Conservation (phyloP, 2,113 vertebrate genomes). For the Corydoras maculifer region DNA sequence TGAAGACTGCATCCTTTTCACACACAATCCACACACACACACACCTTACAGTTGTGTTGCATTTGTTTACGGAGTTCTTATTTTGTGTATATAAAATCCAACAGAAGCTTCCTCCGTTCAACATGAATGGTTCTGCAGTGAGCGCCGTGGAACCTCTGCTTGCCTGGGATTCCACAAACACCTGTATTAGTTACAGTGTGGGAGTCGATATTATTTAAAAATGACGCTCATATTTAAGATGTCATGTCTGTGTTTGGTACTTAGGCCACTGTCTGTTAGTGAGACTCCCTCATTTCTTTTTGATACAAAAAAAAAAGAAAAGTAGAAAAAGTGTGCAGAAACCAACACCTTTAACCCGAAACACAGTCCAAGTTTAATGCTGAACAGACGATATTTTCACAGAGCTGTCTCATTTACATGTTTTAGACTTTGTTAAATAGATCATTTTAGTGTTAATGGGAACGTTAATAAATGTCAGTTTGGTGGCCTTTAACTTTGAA, state of each 20-base stretch:
- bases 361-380: conserved; percentile 48
- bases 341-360: conserved; percentile 49
- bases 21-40: conserved; percentile 15
- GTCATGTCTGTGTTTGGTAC: conserved; percentile 47
- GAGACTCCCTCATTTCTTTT: conserved; percentile 43
- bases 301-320: conserved; percentile 35
- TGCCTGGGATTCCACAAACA: conserved; percentile 16
- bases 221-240: conserved; percentile 20
- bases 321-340: conserved; percentile 37
- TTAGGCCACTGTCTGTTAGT: conserved; percentile 47
- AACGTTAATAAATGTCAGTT: conserved; percentile 67
- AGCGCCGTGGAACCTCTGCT: conserved; percentile 27
- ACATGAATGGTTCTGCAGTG: conserved; percentile 32
- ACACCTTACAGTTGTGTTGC: conserved; percentile 33
- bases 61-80: conserved; percentile 47
- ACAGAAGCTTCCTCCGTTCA: conserved; percentile 50
- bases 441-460: conserved; percentile 62
- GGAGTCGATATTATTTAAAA: conserved; percentile 20
- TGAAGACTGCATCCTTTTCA: conserved; percentile 25
- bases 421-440: conserved; percentile 68
- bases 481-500: conserved; percentile 43
- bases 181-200: not conserved
- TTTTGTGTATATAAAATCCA: conserved; percentile 47
- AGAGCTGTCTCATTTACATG: conserved; percentile 52
- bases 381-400: conserved; percentile 50